A percentile compares a stretch with the other conserved stretches of the same genome.
These are phyloP conservation scores for Gobiocypris rarus DNA, from an alignment of 2,113 vertebrate species.

Conservation along the genomic window DNA sequence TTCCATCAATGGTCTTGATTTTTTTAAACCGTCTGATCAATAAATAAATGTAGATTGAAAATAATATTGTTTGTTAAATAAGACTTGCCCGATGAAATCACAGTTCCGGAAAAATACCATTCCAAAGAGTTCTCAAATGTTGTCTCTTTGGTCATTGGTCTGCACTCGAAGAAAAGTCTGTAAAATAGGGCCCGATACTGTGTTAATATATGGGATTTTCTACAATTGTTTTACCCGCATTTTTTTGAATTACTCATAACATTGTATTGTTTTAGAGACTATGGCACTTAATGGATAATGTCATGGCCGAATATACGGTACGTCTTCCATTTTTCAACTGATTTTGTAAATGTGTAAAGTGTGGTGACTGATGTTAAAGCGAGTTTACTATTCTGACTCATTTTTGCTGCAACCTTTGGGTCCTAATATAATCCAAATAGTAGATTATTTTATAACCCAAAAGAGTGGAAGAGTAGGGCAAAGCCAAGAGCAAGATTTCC, in stretches of 20 bases:
- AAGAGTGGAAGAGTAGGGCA: not conserved
- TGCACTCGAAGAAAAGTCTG: too few relatives aligned
- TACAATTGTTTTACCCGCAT: too few relatives aligned
- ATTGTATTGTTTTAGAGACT: not conserved
- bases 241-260: not conserved
- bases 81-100: not conserved
- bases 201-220: not conserved
- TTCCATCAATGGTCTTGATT: not conserved
- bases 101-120: not conserved
- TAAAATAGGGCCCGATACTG: not conserved
- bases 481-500: not conserved
- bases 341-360: not conserved
- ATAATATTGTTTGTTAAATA: conserved; percentile 5
- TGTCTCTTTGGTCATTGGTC: not conserved
- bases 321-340: too few relatives aligned
- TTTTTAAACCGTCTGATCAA: not conserved
- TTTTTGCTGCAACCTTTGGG: not conserved
- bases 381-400: not conserved
- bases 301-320: not conserved
- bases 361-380: not conserved
- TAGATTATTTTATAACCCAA: not conserved
- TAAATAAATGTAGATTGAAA: not conserved
- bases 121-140: not conserved
- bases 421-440: too few relatives aligned
- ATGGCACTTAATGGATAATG: not conserved